These are phyloP conservation scores for Meteorus cinctellus DNA, from an alignment of 2,888 invertebrate species.

Conservation along the genomic window DNA sequence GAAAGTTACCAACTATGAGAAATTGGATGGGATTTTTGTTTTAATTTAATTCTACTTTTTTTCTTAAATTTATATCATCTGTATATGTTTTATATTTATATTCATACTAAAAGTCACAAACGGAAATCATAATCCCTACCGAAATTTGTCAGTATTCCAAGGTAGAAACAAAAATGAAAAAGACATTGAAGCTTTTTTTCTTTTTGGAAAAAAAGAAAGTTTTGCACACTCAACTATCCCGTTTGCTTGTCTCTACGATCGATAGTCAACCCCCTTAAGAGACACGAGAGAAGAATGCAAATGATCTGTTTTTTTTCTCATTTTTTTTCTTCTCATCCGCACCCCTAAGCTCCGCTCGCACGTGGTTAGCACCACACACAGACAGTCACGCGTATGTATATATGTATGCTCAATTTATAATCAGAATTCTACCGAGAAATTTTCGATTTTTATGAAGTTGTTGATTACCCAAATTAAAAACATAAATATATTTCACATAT, in stretches of 20 bases:
- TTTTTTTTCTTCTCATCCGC: not conserved
- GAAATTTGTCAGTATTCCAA: constrained; percentile 20
- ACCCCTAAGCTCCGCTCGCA: not conserved
- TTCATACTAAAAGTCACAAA: too few species aligned
- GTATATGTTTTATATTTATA: too few species aligned
- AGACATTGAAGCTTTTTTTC: not conserved
- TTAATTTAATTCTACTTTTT: not conserved
- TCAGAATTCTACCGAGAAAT: too few species aligned
- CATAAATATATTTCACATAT: too few species aligned
- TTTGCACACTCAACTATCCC: not conserved
- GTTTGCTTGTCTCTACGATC: constrained; percentile 16
- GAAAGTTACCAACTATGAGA: constrained; percentile 1
- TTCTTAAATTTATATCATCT: not conserved
- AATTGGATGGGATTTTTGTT: not conserved
- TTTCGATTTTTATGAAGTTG: too few species aligned
- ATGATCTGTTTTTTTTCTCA: constrained; percentile 43
- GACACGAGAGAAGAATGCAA: constrained; percentile 44
- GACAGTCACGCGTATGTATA: not conserved
- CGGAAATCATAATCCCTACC: not conserved
- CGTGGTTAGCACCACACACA: constrained; percentile 8
- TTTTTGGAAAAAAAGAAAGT: constrained; percentile 11
- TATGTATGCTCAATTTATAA: not conserved
- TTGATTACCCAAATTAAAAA: too few species aligned
- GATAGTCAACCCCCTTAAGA: constrained; percentile 19
- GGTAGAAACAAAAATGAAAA: not conserved